Evolutionary conservation across 1,140 invertebrate genomes (phyloP), one percentile per base, ranked within the genome.

Genomic region (Drosophila sproati): DNA sequence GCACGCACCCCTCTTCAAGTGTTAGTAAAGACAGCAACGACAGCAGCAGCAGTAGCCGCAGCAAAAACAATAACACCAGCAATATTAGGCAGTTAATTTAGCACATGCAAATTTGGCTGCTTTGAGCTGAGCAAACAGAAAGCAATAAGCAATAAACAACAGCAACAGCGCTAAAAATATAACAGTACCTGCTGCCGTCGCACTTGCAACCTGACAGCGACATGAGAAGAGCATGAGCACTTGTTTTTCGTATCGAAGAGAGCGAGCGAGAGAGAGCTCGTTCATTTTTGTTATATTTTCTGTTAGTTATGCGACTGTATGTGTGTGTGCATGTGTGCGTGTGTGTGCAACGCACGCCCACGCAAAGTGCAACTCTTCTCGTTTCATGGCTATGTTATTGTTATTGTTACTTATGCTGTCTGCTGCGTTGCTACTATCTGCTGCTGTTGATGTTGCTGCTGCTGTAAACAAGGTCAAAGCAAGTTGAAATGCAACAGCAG

Each of bases 381-480:
- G 43, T 34, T 48, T 35, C 6, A 39, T 35, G 43, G 35, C 41
- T 39, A 45, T 52, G 43, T 47, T 73, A 39, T 68, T 73, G 50
- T 61, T 68, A 34, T 64, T 71, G 20, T 63, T 63, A 31, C 5
- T 41, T 37, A 10, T 52, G 20, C 4, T 63, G 68, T 39, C n/a
- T 48, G 61, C 12, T 31, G 35, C 60, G 47, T 45, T 20, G 20
- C 20, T 52, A 8, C 4, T 63, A 62, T 39, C n/a, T 48, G 61
- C 12, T 31, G 35, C 60, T 54, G 47, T 45, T 20, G 20, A 20
- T 20, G 66, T 57, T 69, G 51, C 72, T 56, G 55, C 45, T 51
- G 12, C 77, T 52, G 75, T 57, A 69, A 88, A 83, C 83, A 87
- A 87, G 83, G 85, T 89, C 85, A 89, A 80, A 80, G 75, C 80